Conservation (phyloP, 2,113 vertebrate genomes). For the Numenius arquata region DNA sequence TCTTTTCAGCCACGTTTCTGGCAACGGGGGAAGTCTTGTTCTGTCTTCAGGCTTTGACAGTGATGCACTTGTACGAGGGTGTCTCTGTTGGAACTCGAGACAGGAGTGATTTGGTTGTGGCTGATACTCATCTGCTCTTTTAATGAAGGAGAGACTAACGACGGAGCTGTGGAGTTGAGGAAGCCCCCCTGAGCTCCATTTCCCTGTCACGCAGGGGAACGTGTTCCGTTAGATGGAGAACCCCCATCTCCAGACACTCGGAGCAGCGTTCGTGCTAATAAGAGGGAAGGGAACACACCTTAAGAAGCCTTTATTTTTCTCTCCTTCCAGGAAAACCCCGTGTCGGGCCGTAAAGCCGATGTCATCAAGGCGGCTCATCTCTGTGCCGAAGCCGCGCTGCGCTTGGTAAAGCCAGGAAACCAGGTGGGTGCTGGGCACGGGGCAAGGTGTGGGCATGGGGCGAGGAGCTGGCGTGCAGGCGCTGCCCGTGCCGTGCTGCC, state of each 20-base stretch:
- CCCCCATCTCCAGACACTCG: not conserved
- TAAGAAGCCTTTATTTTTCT: not conserved
- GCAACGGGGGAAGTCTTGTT: not conserved
- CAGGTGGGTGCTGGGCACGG: conserved; percentile 75
- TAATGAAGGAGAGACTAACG: not conserved
- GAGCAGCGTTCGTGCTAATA: not conserved
- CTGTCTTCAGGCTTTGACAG: not conserved
- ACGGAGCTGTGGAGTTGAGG: not conserved
- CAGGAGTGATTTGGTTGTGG: rapidly evolving
- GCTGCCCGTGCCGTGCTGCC: rapidly evolving
- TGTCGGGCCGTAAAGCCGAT: conserved; percentile 93
- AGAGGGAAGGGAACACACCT: not conserved
- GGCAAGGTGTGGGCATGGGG: no score
- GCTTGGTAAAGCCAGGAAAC: conserved; percentile 96
- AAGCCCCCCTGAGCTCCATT: not conserved
- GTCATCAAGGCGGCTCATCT: conserved; percentile 93
- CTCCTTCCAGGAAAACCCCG: conserved; percentile 81
- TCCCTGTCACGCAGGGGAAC: rapidly evolving
- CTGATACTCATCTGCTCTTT: not conserved
- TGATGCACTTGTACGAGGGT: not conserved
- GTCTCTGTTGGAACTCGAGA: not conserved
- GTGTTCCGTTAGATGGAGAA: not conserved
- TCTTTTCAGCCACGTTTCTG: not conserved
- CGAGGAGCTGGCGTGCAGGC: not conserved
- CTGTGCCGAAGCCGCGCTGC: conserved; percentile 93